Conservation (phyloP, 2,888 invertebrate genomes). For the Poecilobothrus nobilitatus region DNA sequence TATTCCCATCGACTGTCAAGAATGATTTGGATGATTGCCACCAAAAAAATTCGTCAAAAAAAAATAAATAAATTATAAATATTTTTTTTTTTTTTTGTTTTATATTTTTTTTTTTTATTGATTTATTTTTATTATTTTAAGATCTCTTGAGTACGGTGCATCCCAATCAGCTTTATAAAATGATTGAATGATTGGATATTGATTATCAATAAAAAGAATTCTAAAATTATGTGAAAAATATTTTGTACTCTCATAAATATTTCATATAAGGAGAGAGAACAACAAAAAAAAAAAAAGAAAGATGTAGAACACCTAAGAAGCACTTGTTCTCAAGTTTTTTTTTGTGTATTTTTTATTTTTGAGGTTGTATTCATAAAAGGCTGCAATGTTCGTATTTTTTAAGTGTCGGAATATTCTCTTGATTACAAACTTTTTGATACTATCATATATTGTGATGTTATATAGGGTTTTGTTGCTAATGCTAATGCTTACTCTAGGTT, state of each 20-base stretch:
- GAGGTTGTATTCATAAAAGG: too few relatives aligned
- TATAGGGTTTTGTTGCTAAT: too few relatives aligned
- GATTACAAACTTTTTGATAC: neutral
- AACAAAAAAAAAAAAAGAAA: too few relatives aligned
- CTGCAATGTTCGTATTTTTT: neutral
- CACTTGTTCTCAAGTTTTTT: neutral
- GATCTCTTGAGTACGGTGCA: neutral
- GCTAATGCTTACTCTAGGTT: too few relatives aligned
- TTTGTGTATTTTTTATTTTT: neutral
- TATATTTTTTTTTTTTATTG: neutral
- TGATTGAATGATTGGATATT: neutral
- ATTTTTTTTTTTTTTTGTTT: too few relatives aligned
- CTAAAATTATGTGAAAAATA: neutral
- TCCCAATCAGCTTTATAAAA: neutral
- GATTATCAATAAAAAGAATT: neutral
- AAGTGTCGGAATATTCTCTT: neutral
- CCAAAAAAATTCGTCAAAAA: neutral
- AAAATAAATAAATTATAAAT: too few relatives aligned
- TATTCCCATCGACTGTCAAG: slow-evolving; percentile 9
- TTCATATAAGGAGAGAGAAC: too few relatives aligned
- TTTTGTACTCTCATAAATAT: neutral
- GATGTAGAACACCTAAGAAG: neutral
- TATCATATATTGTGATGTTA: too few relatives aligned
- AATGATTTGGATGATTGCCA: slow-evolving; percentile 6
- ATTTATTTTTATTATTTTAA: neutral